phyloP scores from a whole-genome alignment of 2,888 invertebrate species.

The Luperina testacea region DNA sequence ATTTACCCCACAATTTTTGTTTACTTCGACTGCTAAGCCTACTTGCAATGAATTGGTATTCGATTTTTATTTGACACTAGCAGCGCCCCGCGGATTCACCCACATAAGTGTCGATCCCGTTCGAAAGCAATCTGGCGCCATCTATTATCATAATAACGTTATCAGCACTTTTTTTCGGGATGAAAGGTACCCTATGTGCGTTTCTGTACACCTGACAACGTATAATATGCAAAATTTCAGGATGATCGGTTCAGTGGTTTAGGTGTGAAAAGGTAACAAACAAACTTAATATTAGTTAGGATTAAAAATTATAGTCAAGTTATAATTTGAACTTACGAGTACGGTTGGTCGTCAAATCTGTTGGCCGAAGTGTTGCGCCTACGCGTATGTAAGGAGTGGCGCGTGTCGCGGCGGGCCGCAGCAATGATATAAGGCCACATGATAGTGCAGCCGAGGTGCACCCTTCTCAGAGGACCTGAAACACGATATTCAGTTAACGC shows the following conservation, averaged over 20 bases:
- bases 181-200: too few relatives aligned
- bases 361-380: slow-evolving; percentile 71
- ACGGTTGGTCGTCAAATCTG: slow-evolving; percentile 73
- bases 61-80: not conserved
- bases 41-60: not conserved
- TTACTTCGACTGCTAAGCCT: not conserved
- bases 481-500: slow-evolving; percentile 37
- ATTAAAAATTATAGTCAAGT: not conserved
- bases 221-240: too few relatives aligned
- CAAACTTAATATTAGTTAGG: too few relatives aligned
- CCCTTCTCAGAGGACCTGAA: slow-evolving; percentile 65
- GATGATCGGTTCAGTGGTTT: too few relatives aligned
- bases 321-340: slow-evolving; percentile 73
- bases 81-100: too few relatives aligned
- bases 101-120: too few relatives aligned
- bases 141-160: too few relatives aligned
- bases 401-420: slow-evolving; percentile 91
- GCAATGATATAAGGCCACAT: slow-evolving; percentile 95
- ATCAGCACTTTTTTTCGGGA: too few relatives aligned
- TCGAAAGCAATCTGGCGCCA: too few relatives aligned
- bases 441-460: slow-evolving; percentile 68
- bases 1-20: not conserved
- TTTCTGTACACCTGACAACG: too few relatives aligned
- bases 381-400: slow-evolving; percentile 80
- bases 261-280: too few relatives aligned